A percentile compares a stretch with the other conserved stretches of the same genome.
Conservation (phyloP, 1,140 invertebrate species). For the Leptestheria dahalacensis region DNA sequence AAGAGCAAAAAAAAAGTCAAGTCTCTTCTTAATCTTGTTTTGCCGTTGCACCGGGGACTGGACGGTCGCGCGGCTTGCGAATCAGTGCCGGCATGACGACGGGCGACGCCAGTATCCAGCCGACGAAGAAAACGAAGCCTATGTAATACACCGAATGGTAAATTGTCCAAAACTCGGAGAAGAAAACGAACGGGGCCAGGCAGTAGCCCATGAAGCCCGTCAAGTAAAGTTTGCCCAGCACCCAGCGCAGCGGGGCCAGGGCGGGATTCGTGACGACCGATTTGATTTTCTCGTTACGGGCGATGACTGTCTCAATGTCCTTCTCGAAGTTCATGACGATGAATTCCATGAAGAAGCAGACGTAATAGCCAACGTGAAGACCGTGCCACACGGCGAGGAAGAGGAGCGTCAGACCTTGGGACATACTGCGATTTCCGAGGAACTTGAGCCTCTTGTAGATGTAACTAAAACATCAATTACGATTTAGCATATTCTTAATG, state of each 20-base stretch:
- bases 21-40: not conserved
- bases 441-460: constrained; percentile 84
- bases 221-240: constrained; percentile 56
- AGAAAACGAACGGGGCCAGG: constrained; percentile 58
- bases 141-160: constrained; percentile 9
- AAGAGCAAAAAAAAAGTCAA: no score
- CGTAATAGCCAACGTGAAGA: constrained; percentile 70
- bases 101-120: constrained; percentile 5
- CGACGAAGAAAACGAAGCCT: constrained; percentile 8
- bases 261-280: constrained; percentile 21
- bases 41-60: not conserved
- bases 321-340: constrained; percentile 71
- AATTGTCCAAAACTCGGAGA: constrained; percentile 31
- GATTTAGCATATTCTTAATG: not conserved
- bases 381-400: constrained; percentile 93
- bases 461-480: constrained; percentile 37
- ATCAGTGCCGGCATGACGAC: constrained; percentile 1
- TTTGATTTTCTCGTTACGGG: not conserved
- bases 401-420: constrained; percentile 59
- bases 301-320: constrained; percentile 34
- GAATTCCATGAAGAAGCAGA: constrained; percentile 84
- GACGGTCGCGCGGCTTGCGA: not conserved
- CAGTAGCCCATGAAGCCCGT: constrained; percentile 73
- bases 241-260: constrained; percentile 27
- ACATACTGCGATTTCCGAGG: constrained; percentile 65